These are phyloP conservation scores for Artemia sp. DNA, from an alignment of 2,888 invertebrate genomes.

Conservation along the genomic window DNA sequence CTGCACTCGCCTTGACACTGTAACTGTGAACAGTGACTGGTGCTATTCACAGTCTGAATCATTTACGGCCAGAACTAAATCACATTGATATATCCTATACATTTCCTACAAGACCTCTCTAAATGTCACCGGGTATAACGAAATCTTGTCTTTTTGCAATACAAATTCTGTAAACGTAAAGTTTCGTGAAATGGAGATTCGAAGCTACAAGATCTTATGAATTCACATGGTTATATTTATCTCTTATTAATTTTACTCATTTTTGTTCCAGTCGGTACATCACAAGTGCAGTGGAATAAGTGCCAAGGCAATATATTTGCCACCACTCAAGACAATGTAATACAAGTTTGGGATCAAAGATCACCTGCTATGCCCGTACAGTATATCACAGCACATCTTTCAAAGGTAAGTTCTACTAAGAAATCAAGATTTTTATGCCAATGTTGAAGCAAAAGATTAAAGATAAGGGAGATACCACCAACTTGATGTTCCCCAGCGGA, in stretches of 20 bases:
- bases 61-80: no score
- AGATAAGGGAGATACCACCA: no score
- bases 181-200: constrained; percentile 6
- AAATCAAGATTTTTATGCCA: no score
- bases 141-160: constrained; percentile 25
- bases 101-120: no score
- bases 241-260: not conserved
- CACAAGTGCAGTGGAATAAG: constrained; percentile 85
- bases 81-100: no score
- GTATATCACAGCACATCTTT: constrained; percentile 79
- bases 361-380: constrained; percentile 70
- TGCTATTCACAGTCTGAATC: no score
- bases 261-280: constrained; percentile 51
- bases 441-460: no score
- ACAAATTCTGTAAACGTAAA: constrained; percentile 17
- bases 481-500: no score
- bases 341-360: constrained; percentile 86
- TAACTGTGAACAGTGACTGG: no score
- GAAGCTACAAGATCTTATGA: not conserved
- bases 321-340: constrained; percentile 87
- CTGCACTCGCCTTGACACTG: no score
- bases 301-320: constrained; percentile 65
- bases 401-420: constrained; percentile 33
- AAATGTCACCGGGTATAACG: constrained; percentile 26
- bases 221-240: no score